Conservation (phyloP, 1,140 invertebrate genomes). For the Sycophaga agraensis region DNA sequence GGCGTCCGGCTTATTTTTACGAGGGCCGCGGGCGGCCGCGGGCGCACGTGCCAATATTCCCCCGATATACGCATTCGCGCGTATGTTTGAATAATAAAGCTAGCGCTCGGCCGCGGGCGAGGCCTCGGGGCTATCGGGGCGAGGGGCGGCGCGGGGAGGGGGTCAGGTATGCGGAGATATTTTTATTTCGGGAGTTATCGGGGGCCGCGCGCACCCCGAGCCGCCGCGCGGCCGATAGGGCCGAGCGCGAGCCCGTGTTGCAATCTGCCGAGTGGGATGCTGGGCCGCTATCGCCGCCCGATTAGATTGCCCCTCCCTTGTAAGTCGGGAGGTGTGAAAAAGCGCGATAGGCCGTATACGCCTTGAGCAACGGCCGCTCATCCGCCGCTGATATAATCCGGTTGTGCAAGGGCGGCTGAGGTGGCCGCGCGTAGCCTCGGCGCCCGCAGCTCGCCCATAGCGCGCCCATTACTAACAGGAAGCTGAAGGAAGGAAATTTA, state of each 20-base stretch:
- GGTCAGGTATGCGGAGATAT: constrained; percentile 22
- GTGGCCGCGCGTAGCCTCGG: no score
- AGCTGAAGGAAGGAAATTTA: no score
- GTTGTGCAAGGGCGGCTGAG: no score
- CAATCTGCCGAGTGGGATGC: background rate
- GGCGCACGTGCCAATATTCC: background rate
- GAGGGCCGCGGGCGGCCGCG: background rate
- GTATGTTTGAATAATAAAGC: background rate
- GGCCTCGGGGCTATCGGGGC: background rate
- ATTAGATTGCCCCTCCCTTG: constrained; percentile 11
- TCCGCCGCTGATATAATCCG: no score
- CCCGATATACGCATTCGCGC: background rate
- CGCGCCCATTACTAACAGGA: no score
- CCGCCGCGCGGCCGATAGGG: constrained; percentile 8
- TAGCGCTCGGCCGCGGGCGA: background rate
- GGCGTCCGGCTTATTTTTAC: no score
- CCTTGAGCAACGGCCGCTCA: no score
- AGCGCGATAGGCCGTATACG: no score
- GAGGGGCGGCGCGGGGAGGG: background rate
- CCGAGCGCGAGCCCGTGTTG: background rate
- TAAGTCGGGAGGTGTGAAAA: constrained; percentile 7
- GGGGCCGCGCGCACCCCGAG: background rate
- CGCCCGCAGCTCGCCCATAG: no score
- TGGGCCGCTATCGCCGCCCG: background rate
- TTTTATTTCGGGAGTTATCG: constrained; percentile 20